Conservation (phyloP, 2,113 vertebrate species). For the Gila orcuttii region DNA sequence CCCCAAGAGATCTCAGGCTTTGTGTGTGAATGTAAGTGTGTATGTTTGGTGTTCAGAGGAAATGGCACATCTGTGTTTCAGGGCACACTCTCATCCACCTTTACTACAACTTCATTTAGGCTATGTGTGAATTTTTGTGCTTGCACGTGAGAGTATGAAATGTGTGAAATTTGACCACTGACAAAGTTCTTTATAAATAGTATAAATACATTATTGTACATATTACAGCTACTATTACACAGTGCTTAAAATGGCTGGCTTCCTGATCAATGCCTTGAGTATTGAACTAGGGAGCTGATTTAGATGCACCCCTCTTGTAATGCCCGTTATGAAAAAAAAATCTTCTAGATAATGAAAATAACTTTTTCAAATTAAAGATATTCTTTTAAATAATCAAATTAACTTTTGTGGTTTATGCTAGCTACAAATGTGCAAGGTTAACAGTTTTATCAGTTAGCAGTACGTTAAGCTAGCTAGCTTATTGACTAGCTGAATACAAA, state of each 20-base stretch:
- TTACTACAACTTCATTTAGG: neutral
- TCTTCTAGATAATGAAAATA: neutral
- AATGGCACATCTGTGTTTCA: constrained; percentile 15
- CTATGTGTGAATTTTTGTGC: neutral
- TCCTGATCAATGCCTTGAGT: too few relatives aligned
- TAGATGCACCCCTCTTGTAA: too few relatives aligned
- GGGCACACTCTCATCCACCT: neutral
- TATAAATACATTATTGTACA: neutral
- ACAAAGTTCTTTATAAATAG: neutral
- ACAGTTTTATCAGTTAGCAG: neutral
- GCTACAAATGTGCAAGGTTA: neutral
- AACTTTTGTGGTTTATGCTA: neutral
- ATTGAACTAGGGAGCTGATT: too few relatives aligned
- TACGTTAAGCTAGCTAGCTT: neutral
- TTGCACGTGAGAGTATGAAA: neutral
- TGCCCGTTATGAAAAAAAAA: too few relatives aligned
- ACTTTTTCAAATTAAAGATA: neutral
- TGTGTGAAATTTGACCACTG: neutral
- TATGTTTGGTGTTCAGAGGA: constrained; percentile 18
- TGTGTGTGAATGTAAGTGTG: constrained; percentile 9
- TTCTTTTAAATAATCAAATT: neutral
- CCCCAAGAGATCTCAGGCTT: constrained; percentile 29
- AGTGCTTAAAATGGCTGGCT: too few relatives aligned
- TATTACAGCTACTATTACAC: neutral
- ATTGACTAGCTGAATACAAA: neutral